These are phyloP conservation scores for Lineus longissimus DNA, from an alignment of 1,140 invertebrate genomes.

Conservation along the genomic window DNA sequence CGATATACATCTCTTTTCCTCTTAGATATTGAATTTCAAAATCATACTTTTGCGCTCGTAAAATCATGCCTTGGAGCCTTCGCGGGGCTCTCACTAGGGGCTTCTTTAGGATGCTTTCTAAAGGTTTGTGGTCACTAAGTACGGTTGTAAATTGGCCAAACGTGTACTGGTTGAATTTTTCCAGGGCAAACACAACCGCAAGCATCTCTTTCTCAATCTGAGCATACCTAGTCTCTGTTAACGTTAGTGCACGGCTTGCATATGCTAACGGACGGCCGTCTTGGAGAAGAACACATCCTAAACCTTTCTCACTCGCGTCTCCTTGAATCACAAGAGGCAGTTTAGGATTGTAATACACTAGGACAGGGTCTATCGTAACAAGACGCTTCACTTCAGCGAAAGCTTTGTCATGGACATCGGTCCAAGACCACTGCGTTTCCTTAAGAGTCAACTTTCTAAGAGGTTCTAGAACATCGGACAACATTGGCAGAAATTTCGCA, in stretches of 20 bases:
- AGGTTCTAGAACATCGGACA: constrained; percentile 23
- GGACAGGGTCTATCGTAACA: constrained; percentile 14
- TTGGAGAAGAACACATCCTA: constrained; percentile 42
- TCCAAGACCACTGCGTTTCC: constrained; percentile 21
- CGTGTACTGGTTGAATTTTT: constrained; percentile 3
- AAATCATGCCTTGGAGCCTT: constrained; percentile 8
- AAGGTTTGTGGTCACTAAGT: constrained; percentile 3
- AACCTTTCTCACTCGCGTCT: constrained; percentile 36
- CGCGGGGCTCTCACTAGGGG: constrained; percentile 3
- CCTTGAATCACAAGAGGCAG: constrained; percentile 28
- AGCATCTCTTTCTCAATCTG: constrained; percentile 21
- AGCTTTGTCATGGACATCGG: constrained; percentile 9
- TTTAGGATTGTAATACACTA: constrained; percentile 32
- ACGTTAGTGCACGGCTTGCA: constrained; percentile 11
- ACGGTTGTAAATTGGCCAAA: not conserved
- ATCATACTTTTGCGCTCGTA: constrained; percentile 46
- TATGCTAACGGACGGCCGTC: constrained; percentile 18
- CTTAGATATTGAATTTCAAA: constrained; percentile 37
- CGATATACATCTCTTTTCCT: constrained; percentile 49
- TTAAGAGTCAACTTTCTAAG: constrained; percentile 22
- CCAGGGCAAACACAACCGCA: constrained; percentile 5
- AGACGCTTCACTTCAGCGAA: constrained; percentile 4
- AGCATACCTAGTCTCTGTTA: constrained; percentile 16
- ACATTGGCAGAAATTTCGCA: constrained; percentile 24
- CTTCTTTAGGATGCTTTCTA: constrained; percentile 11